Evolutionary conservation across 2,113 vertebrate genomes (phyloP).

Genomic region (Echinops telfairi): DNA sequence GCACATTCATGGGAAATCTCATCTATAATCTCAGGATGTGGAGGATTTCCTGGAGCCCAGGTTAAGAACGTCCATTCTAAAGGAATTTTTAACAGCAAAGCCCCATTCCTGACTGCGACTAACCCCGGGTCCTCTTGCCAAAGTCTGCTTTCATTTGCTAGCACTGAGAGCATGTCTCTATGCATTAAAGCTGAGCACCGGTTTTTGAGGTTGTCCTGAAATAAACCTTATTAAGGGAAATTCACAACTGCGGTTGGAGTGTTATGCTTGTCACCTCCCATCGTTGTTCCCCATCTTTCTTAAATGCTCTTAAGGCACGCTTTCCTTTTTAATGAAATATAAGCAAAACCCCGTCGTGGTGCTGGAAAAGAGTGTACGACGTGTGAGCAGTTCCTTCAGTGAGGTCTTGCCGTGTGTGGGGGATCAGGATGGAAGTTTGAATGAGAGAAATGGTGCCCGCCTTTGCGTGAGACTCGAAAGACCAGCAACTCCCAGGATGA

Average conservation of each 20-base stretch:
- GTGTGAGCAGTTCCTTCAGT: neutral
- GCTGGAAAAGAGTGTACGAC: neutral
- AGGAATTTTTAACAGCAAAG: conserved; percentile 8
- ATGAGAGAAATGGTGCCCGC: no score
- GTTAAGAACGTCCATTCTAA: conserved; percentile 5
- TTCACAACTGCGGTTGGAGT: neutral
- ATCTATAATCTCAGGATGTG: neutral
- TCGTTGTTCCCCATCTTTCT: neutral
- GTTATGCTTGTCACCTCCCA: neutral
- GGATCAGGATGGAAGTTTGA: no score
- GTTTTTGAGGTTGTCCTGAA: neutral
- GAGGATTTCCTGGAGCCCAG: neutral
- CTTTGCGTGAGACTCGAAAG: no score
- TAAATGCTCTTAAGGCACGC: neutral
- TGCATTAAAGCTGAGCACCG: neutral
- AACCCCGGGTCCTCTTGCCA: neutral
- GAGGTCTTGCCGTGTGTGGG: neutral
- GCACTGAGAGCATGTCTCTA: accelerated
- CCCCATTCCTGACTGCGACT: neutral
- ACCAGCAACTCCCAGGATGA: no score
- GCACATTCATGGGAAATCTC: conserved; percentile 22
- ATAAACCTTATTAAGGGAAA: neutral
- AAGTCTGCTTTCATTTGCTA: neutral
- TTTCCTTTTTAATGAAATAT: neutral
- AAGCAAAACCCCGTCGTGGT: neutral